Percentiles rank a stretch among this genome's conserved stretches.
Evolutionary conservation across 2,797 vertebrate species (phyloP).

Genomic region (Triplophysa yarkandensis): DNA sequence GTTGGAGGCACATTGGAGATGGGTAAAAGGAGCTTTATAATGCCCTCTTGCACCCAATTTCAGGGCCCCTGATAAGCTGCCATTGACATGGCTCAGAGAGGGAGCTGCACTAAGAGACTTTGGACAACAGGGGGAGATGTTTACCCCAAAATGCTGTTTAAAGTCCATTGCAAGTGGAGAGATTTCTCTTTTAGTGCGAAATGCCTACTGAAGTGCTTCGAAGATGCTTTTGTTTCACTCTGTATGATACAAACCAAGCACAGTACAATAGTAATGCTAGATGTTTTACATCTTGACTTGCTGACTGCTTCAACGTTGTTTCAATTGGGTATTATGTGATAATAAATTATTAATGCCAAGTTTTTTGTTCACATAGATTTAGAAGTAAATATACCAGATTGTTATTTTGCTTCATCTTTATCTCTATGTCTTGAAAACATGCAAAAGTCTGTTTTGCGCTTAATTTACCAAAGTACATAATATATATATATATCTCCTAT

Average conservation of each 20-base stretch:
- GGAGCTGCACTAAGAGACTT: background rate
- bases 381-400: background rate
- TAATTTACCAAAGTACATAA: too few species aligned
- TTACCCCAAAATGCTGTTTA: slow-evolving; percentile 25
- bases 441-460: too few species aligned
- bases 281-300: background rate
- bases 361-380: background rate
- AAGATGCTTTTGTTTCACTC: background rate
- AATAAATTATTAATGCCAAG: background rate
- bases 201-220: background rate
- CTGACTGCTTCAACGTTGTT: too few species aligned
- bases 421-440: too few species aligned
- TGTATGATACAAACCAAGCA: background rate
- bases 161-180: background rate
- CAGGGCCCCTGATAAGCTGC: slow-evolving; percentile 58
- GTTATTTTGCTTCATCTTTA: too few species aligned
- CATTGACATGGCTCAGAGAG: slow-evolving; percentile 46
- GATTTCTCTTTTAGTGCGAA: background rate
- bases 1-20: slow-evolving; percentile 51
- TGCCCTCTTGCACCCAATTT: slow-evolving; percentile 64
- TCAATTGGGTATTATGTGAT: too few species aligned
- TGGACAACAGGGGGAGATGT: slow-evolving; percentile 62
- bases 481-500: too few species aligned
- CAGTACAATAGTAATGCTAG: background rate
- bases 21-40: slow-evolving; percentile 55